These are phyloP conservation scores for Panthera leo DNA, from an alignment of 2,113 vertebrate species.

Conservation along the genomic window DNA sequence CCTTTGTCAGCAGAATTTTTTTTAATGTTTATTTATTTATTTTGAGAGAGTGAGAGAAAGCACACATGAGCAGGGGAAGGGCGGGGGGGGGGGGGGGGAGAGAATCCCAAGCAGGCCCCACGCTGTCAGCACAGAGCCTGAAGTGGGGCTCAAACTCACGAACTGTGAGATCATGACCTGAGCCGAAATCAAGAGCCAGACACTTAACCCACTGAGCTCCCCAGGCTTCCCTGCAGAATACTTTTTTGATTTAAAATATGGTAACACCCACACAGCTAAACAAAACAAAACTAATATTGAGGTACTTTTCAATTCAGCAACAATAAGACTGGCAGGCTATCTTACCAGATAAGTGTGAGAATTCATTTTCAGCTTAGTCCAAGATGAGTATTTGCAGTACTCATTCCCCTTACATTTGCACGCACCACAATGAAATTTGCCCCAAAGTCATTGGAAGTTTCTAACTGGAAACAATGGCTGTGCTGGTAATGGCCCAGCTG, in stretches of 20 bases:
- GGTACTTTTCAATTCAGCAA: neutral
- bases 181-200: too few species aligned
- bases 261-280: neutral
- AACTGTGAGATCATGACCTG: too few species aligned
- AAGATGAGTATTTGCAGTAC: neutral
- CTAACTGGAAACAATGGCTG: neutral
- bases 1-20: neutral
- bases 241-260: neutral
- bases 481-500: neutral
- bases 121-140: too few species aligned
- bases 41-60: too few species aligned
- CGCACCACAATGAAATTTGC: neutral
- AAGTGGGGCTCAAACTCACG: too few species aligned
- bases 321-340: neutral
- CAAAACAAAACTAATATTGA: neutral
- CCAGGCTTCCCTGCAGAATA: neutral
- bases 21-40: neutral
- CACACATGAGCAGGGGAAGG: too few species aligned
- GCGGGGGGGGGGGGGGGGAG: too few species aligned
- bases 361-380: neutral
- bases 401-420: neutral
- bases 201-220: too few species aligned
- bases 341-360: neutral
- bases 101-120: too few species aligned
- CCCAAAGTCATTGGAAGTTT: neutral